Evolutionary conservation across 2,888 invertebrate species (phyloP).

Genomic region (Ctena decussata): DNA sequence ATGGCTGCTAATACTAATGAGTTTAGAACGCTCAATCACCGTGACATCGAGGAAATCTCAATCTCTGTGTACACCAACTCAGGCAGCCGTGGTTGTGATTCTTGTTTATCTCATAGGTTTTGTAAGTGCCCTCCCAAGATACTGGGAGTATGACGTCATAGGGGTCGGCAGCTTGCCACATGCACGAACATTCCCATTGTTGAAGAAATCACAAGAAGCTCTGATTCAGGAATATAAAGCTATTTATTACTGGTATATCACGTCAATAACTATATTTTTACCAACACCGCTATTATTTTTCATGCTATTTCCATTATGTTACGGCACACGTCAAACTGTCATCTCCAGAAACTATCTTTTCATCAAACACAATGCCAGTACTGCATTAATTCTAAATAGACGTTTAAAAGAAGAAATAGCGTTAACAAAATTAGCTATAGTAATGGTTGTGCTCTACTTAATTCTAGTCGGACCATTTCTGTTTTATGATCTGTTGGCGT

Average conservation of each 20-base stretch:
- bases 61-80: constrained; percentile 77
- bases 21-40: constrained; percentile 81
- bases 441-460: constrained; percentile 79
- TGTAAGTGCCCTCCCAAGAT: constrained; percentile 83
- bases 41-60: constrained; percentile 77
- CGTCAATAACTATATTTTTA: constrained; percentile 81
- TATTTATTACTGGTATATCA: constrained; percentile 85
- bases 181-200: constrained; percentile 61
- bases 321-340: constrained; percentile 72
- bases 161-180: constrained; percentile 49
- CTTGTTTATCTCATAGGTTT: constrained; percentile 82
- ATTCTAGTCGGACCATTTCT: constrained; percentile 80
- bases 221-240: constrained; percentile 81
- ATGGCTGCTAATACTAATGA: constrained; percentile 84
- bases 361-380: constrained; percentile 76
- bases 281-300: constrained; percentile 80
- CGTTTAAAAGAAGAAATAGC: constrained; percentile 81
- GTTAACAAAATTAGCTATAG: constrained; percentile 78
- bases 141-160: constrained; percentile 83
- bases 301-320: constrained; percentile 76
- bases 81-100: constrained; percentile 80
- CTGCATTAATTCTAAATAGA: constrained; percentile 76
- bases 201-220: constrained; percentile 74
- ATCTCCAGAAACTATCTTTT: constrained; percentile 73
- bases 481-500: constrained; percentile 75